Base-by-base conservation (phyloP, 1,140 invertebrate genomes). In the Ceratitis capitata region DNA sequence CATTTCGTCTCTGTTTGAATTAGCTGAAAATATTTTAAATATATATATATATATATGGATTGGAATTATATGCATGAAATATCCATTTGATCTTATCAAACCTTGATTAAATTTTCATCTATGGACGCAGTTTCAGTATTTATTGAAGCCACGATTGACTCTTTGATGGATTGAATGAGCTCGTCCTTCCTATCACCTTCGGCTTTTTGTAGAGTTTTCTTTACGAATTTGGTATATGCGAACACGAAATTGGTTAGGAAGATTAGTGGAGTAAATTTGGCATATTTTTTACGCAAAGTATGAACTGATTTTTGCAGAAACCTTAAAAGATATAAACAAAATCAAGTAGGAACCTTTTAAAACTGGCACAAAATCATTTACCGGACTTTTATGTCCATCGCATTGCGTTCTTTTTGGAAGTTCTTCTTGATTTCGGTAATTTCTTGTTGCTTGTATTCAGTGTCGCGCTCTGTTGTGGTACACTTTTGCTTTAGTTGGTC, bases 161-260 rank as follows among this genome's bases (percentile, higher is more conserved):
- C 64, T 51, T 84, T 78, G n/a, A 86, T 32, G 35, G 2, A 69
- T 26, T 84, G 3, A n/a, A 42, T 35, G 29, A 86, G 29, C 12
- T 84, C 61, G 19, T 74, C 53, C 6, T 23, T 39, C 53, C 12
- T 78, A 58, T 19, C 74, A 39, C 82, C 61, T 39, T 86, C 47
- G 23, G 42, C 84, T 45, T 84, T 85, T 87, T 87, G 49, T 64
- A 86, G 9, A 86, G 49, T n/a, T 86, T 85, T 1, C 64, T 86
- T 69, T 29, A 86, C 87, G 56, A 91, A 89, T 82, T 89, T 88
- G 23, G 88, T 87, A 61, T 90, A 90, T 39, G 89, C 86, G 86
- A 88, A 89, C 56, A 91, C 88, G 85, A 91, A 91, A 64, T 91
- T 91, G 47, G 85, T 91, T 2, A 91, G 89, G 89, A 91, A 91